phyloP scores from a whole-genome alignment of 2,113 vertebrate genomes.

The Hydrolagus affinis region DNA sequence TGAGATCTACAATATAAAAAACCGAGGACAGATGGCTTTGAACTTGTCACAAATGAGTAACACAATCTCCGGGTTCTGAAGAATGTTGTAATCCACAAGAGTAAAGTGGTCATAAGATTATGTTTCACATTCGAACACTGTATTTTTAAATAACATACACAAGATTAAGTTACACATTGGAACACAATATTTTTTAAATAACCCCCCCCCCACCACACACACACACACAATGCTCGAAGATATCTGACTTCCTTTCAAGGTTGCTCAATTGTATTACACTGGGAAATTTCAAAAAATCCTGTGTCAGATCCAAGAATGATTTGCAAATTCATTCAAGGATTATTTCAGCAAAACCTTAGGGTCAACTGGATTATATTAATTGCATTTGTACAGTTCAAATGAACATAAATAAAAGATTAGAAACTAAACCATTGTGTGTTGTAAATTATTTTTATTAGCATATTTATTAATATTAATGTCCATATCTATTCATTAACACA shows the following conservation, averaged over 20 bases:
- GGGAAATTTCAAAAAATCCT: neutral
- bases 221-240: neutral
- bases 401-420: conserved; percentile 33
- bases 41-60: conserved; percentile 26
- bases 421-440: conserved; percentile 32
- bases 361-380: conserved; percentile 31
- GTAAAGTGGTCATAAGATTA: conserved; percentile 24
- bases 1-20: conserved; percentile 24
- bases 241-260: conserved; percentile 20
- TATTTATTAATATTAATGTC: conserved; percentile 33
- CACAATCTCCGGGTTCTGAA: conserved; percentile 28
- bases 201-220: too few species aligned
- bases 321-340: neutral
- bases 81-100: conserved; percentile 28
- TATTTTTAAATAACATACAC: conserved; percentile 16
- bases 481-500: conserved; percentile 6
- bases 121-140: conserved; percentile 11
- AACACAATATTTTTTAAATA: neutral
- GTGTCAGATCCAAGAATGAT: neutral
- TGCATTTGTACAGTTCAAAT: conserved; percentile 32
- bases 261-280: neutral
- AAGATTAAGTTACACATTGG: conserved; percentile 9
- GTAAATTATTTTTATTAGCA: conserved; percentile 31
- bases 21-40: conserved; percentile 28
- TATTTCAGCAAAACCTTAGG: conserved; percentile 20